Evolutionary conservation across 2,797 vertebrate species (phyloP).

Genomic region (Gallinago stenura): DNA sequence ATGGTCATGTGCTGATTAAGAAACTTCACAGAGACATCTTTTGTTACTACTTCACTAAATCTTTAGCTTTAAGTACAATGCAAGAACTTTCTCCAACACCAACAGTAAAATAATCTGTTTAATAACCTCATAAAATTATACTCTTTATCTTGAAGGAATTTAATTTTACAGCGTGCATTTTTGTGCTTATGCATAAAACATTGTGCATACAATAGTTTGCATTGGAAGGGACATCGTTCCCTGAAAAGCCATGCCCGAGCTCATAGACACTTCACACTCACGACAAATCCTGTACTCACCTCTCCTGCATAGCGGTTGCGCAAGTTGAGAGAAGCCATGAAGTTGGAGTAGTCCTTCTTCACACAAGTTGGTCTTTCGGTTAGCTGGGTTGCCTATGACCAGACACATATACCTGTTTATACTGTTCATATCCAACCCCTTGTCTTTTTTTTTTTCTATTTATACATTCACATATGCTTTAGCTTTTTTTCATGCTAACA

Average conservation of each 20-base stretch:
- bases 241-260: not conserved
- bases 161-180: not conserved
- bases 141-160: not conserved
- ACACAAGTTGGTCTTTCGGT: constrained; percentile 93
- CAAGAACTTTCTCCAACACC: not conserved
- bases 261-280: not conserved
- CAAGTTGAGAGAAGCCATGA: constrained; percentile 96
- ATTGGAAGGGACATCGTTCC: not conserved
- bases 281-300: constrained; percentile 67
- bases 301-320: constrained; percentile 96
- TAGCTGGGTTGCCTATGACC: constrained; percentile 88
- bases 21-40: not conserved
- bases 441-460: not conserved
- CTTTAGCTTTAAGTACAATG: not conserved
- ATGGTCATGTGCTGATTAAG: not conserved
- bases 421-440: not conserved
- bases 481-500: not conserved
- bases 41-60: not conserved
- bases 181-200: not conserved
- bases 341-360: constrained; percentile 98
- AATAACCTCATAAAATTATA: not conserved
- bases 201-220: not conserved
- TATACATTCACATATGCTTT: not conserved
- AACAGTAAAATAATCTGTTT: not conserved
- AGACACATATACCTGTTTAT: not conserved